Evolutionary conservation across 1,140 invertebrate species (phyloP).

Genomic region (Holcopasites calliopsidis): DNA sequence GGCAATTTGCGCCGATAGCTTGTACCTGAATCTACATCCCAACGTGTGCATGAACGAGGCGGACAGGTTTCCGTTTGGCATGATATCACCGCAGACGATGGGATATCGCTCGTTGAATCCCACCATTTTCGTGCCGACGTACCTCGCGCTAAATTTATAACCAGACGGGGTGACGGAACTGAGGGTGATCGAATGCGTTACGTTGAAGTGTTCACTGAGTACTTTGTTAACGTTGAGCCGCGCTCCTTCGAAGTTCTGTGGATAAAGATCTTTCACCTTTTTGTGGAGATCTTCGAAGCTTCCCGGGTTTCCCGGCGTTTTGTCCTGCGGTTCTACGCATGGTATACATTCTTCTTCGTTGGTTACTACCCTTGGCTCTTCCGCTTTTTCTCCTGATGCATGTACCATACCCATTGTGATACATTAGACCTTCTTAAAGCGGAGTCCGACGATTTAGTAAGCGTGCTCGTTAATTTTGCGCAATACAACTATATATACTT

Average conservation of each 20-base stretch:
- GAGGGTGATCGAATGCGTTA: slow-evolving; percentile 85
- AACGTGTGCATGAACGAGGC: slow-evolving; percentile 88
- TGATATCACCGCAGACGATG: slow-evolving; percentile 86
- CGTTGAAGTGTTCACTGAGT: slow-evolving; percentile 89
- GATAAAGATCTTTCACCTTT: slow-evolving; percentile 83
- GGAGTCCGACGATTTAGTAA: background rate
- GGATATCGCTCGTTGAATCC: slow-evolving; percentile 85
- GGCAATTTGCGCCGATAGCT: slow-evolving; percentile 86
- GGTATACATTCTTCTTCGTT: slow-evolving; percentile 30
- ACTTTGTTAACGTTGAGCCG: slow-evolving; percentile 87
- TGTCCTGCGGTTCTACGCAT: slow-evolving; percentile 34
- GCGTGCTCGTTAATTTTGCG: slow-evolving; percentile 9
- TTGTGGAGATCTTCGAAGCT: slow-evolving; percentile 75
- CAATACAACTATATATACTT: too few species aligned
- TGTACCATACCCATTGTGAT: slow-evolving; percentile 49
- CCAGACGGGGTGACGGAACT: slow-evolving; percentile 84
- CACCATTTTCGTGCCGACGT: slow-evolving; percentile 84
- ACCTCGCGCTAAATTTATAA: slow-evolving; percentile 91
- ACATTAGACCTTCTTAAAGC: background rate
- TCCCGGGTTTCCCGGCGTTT: slow-evolving; percentile 73
- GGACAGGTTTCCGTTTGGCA: slow-evolving; percentile 87
- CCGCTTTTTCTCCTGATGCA: slow-evolving; percentile 34
- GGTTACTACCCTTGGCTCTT: background rate
- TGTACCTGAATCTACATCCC: slow-evolving; percentile 81
- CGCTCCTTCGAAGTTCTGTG: slow-evolving; percentile 88